Conservation (phyloP, 2,797 vertebrate genomes). For the Typhlichthys subterraneus region DNA sequence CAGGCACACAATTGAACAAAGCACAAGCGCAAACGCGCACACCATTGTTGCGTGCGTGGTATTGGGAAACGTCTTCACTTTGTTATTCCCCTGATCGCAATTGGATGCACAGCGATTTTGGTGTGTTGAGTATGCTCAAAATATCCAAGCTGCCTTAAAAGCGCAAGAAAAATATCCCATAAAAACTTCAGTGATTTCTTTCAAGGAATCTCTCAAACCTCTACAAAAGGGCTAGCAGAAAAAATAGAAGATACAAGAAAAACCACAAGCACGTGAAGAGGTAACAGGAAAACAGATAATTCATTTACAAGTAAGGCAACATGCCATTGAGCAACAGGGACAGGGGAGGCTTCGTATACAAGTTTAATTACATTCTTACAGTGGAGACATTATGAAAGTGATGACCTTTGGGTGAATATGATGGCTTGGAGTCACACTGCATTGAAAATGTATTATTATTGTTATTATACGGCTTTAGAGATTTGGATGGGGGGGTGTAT, state of each 20-base stretch:
- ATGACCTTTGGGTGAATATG: slow-evolving; percentile 67
- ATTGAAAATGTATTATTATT: slow-evolving; percentile 59
- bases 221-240: slow-evolving; percentile 30
- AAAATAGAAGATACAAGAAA: neutral
- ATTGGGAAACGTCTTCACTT: too few relatives aligned
- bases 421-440: slow-evolving; percentile 67
- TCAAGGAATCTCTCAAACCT: slow-evolving; percentile 32
- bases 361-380: slow-evolving; percentile 66
- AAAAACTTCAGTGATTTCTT: slow-evolving; percentile 24
- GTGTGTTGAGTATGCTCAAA: slow-evolving; percentile 1
- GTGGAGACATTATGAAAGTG: slow-evolving; percentile 49
- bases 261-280: neutral
- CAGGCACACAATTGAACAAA: too few relatives aligned
- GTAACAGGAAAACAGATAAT: slow-evolving; percentile 5
- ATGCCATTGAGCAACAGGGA: slow-evolving; percentile 17
- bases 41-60: too few relatives aligned
- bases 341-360: slow-evolving; percentile 54
- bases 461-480: slow-evolving; percentile 42
- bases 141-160: slow-evolving; percentile 17
- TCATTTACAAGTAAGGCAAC: neutral
- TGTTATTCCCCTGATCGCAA: too few relatives aligned
- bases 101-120: too few relatives aligned
- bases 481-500: slow-evolving; percentile 50
- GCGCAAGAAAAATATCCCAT: slow-evolving; percentile 27
- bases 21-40: too few relatives aligned